Base-by-base conservation (phyloP, 2,888 invertebrate species). In the Acleris holmiana region DNA sequence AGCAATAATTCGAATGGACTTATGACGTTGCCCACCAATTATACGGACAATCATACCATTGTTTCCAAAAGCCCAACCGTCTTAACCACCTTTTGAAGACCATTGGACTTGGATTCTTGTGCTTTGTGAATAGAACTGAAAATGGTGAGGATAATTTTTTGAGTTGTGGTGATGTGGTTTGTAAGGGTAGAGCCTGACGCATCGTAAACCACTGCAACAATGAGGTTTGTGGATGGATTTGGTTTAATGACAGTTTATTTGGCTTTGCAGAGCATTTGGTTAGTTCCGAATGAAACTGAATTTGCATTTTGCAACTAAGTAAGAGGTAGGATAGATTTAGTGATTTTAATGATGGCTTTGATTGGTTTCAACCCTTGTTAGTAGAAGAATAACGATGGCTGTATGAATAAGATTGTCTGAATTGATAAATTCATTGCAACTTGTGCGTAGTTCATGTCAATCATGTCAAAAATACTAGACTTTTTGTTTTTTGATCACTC, bases 1-100 rank as follows among this genome's bases (percentile, higher is more conserved):
- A 71, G 76, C 82, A 76, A 86, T 89, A 88, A 85, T 84, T 88
- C 80, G 76, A 61, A 58, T 72, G 73, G 76, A 85, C 81, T 84
- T 88, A 89, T 88, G 88, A 88, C 82, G 80, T 76, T 76, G 79
- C 71, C 77, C 77, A 77, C 87, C 90, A 89, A 89, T 90, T 91
- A 90, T 86, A 85, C 79, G 83, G 83, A 90, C 90, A 89, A 89
- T 90, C 88, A 90, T 89, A 84, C 85, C 88, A 86, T 90, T 44
- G n/a, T 44, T n/a, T 5, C 44, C 7, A n/a, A 44, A 17, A 17
- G n/a, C 17, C 44, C 5, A n/a, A 44, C 5, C 15, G 17, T 17
- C 17, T 15, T 44, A 44, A n/a, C 6, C 6, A 17, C 44, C 17
- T 7, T 17, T n/a, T 6, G 2, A 15, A 6, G 0, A 13, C 15